These are phyloP conservation scores for Popillia japonica DNA, from an alignment of 1,140 invertebrate genomes.

Conservation along the genomic window DNA sequence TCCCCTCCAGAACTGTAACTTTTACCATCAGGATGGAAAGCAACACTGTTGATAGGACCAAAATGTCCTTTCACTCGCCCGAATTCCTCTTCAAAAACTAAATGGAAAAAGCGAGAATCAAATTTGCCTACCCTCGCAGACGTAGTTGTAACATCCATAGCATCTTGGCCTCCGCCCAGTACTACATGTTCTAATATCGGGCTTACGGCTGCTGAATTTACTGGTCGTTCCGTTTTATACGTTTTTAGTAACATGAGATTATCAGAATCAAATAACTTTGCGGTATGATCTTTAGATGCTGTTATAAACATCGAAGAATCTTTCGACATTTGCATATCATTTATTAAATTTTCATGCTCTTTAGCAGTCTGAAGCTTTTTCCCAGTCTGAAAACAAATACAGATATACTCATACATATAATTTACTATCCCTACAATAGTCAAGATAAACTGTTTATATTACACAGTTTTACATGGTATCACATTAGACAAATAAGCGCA, in stretches of 20 bases:
- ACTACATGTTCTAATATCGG: conserved; percentile 95
- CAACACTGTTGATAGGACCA: conserved; percentile 98
- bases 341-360: conserved; percentile 88
- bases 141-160: conserved; percentile 98
- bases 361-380: conserved; percentile 78
- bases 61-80: conserved; percentile 98
- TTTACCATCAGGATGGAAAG: conserved; percentile 98
- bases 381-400: conserved; percentile 75
- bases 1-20: conserved; percentile 97
- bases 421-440: neutral
- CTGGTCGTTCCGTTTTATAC: conserved; percentile 95
- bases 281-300: conserved; percentile 92
- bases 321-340: conserved; percentile 94
- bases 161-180: conserved; percentile 97
- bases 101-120: conserved; percentile 97
- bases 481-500: neutral
- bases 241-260: conserved; percentile 88
- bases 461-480: neutral
- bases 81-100: conserved; percentile 99
- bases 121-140: conserved; percentile 96
- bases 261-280: conserved; percentile 92
- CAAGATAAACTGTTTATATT: neutral
- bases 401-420: conserved; percentile 47
- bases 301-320: conserved; percentile 97
- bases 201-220: conserved; percentile 96